Percentiles rank a stretch among this genome's conserved stretches.
phyloP scores from a whole-genome alignment of 2,888 invertebrate genomes.

The Pheosia tremula region DNA sequence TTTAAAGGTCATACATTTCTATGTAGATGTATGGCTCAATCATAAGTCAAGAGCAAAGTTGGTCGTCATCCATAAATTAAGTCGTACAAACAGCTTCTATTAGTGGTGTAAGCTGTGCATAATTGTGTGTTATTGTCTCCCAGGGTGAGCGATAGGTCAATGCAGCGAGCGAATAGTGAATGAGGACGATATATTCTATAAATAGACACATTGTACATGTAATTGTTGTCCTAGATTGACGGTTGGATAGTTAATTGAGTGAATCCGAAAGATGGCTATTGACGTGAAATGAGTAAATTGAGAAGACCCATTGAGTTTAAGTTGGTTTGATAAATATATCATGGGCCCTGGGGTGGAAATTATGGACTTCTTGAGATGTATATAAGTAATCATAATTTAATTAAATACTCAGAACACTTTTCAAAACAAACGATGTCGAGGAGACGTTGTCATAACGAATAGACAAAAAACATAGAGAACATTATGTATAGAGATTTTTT shows the following conservation, averaged over 20 bases:
- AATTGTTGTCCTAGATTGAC: constrained; percentile 1
- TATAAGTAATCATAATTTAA: no score
- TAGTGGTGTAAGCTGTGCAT: constrained; percentile 15
- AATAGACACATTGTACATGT: constrained; percentile 2
- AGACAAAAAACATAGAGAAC: no score
- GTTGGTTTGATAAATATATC: no score
- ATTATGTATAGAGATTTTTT: no score
- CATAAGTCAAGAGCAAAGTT: neutral
- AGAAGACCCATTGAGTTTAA: no score
- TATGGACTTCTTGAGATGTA: no score
- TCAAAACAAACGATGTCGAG: no score
- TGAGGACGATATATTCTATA: constrained; percentile 22
- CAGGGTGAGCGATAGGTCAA: constrained; percentile 32
- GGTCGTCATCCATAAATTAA: neutral
- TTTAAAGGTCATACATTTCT: neutral
- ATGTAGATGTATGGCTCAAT: neutral
- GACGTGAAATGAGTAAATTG: no score
- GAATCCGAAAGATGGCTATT: neutral
- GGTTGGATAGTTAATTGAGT: neutral
- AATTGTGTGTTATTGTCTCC: constrained; percentile 32
- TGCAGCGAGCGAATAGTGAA: constrained; percentile 18
- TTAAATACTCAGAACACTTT: no score
- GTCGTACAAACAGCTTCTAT: neutral
- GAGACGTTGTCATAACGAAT: no score
- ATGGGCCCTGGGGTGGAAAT: no score